Evolutionary conservation across 2,888 invertebrate species (phyloP), one percentile per base, ranked within the genome.

Genomic region (Drosophila buzzatii): DNA sequence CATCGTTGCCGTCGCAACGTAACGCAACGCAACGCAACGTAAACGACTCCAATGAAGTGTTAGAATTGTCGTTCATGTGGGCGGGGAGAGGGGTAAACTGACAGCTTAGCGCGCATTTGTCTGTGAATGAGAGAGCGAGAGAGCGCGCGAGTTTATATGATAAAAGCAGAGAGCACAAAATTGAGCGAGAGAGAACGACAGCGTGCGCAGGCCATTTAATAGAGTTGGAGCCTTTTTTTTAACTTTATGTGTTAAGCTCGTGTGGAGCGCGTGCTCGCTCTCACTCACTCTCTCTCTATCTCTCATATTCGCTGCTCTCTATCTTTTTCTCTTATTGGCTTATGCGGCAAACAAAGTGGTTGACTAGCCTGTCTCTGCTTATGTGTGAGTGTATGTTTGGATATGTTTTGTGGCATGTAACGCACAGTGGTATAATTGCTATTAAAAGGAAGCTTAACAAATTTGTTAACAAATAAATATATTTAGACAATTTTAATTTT

Each of bases 261-360:
- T 67, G 77, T 78, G 78, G 73, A 81, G 76, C 72, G 74, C 71
- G 71, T 71, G 68, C 76, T 70, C 70, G 33, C 51, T 55, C 58
- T 41, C 64, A 45, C 49, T 33, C 33, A 49, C 18, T 42, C 31
- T 68, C 64, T 47, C 47, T 33, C 35, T 69, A 27, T 55, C 52
- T 55, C 31, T 62, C 49, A 59, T 52, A 47, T 59, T 63, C 64
- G 59, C 45, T 44, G 44, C 51, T 71, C 61, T 59, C 61, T 39
- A 18, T 9, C 23, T 81, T 52, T 37, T 16, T 27, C 62, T 80
- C 79, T 82, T 90, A 88, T 90, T 90, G 85, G 90, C 79, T 72
- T 74, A 68, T 89, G 84, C 76, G 79, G 88, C 85, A 79, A 74
- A 73, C 76, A 90, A 90, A 89, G 85, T 86, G 85, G 85, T 90